Percentiles rank a stretch among this genome's conserved stretches.
Evolutionary conservation across 2,888 invertebrate genomes (phyloP).

Genomic region (Coenonympha glycerion): DNA sequence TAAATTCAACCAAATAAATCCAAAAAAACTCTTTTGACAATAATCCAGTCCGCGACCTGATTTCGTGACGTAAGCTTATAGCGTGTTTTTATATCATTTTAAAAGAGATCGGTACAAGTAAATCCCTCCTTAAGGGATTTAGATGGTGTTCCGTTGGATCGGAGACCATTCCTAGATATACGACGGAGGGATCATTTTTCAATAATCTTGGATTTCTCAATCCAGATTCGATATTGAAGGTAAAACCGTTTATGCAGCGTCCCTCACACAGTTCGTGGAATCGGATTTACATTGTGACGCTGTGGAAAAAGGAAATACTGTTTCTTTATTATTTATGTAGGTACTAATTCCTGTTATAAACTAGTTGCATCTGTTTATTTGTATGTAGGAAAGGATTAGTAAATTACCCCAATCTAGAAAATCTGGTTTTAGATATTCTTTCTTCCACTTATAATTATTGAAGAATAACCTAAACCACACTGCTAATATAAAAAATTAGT

Average conservation of each 20-base stretch:
- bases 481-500: no score
- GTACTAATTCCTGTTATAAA: no score
- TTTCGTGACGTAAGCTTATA: background rate
- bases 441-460: no score
- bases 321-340: no score
- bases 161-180: slow-evolving; percentile 44
- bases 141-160: slow-evolving; percentile 43
- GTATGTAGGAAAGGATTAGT: no score
- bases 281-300: background rate
- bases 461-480: no score
- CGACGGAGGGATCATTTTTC: slow-evolving; percentile 48
- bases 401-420: no score
- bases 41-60: background rate
- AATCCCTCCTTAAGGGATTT: slow-evolving; percentile 43
- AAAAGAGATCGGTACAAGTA: slow-evolving; percentile 30
- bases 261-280: slow-evolving; percentile 4
- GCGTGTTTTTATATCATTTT: slow-evolving; percentile 38
- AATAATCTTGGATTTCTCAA: slow-evolving; percentile 50
- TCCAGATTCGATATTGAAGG: slow-evolving; percentile 36
- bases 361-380: no score
- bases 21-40: background rate
- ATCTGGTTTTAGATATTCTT: no score
- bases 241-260: slow-evolving; percentile 22
- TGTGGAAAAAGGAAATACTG: background rate
- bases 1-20: background rate